Evolutionary conservation across 2,888 invertebrate genomes (phyloP).

Genomic region (Pasiphila rectangulata): DNA sequence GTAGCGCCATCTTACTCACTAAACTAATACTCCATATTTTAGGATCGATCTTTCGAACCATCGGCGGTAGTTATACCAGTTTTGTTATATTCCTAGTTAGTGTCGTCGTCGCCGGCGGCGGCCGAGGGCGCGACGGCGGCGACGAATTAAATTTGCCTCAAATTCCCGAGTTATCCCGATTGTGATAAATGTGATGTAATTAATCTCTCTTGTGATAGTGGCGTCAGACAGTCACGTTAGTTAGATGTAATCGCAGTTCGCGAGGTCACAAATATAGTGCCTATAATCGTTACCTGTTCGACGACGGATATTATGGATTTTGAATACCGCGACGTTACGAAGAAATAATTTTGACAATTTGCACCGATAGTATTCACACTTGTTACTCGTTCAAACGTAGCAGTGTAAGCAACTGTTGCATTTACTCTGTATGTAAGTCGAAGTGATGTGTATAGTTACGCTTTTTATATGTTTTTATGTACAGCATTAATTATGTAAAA

Average conservation of each 20-base stretch:
- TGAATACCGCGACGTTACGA: conserved; percentile 44
- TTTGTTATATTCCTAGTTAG: conserved; percentile 22
- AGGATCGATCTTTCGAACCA: conserved; percentile 38
- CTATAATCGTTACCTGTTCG: conserved; percentile 62
- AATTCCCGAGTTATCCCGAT: conserved; percentile 63
- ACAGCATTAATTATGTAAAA: conserved; percentile 70
- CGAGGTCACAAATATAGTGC: conserved; percentile 54
- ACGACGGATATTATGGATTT: conserved; percentile 42
- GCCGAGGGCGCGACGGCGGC: conserved; percentile 26
- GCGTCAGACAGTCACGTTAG: conserved; percentile 74
- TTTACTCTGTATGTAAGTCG: conserved; percentile 70
- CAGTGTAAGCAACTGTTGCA: conserved; percentile 68
- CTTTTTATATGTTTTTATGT: conserved; percentile 67
- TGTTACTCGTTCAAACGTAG: conserved; percentile 47
- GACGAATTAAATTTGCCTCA: conserved; percentile 40
- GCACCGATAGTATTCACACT: conserved; percentile 61
- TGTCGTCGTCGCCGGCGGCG: conserved; percentile 25
- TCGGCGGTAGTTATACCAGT: conserved; percentile 21
- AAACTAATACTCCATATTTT: conserved; percentile 49
- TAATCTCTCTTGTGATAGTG: conserved; percentile 77
- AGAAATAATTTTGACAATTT: conserved; percentile 55
- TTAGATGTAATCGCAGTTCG: conserved; percentile 62
- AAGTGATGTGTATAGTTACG: conserved; percentile 75
- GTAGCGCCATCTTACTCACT: conserved; percentile 43
- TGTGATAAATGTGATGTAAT: conserved; percentile 78